Evolutionary conservation across 1,140 invertebrate genomes (phyloP), one percentile per base, ranked within the genome.

Genomic region (Papilio polyxenes): DNA sequence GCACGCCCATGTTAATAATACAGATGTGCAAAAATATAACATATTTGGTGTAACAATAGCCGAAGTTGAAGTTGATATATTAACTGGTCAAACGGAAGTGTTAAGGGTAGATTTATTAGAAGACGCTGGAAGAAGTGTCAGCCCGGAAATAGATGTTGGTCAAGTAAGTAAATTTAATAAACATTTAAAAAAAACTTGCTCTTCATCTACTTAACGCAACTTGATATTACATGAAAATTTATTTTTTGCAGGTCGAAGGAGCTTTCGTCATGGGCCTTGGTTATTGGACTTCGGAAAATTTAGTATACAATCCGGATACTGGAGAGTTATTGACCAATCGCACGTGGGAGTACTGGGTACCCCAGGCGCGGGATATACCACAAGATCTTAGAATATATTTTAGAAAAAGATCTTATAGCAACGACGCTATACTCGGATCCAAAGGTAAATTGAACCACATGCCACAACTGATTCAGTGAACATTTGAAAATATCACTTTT

Each of bases 261-360:
- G 97, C 97, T 6, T 97, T 97, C 89, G 95, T 98, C 6, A 98
- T 98, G 98, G 98, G 97, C 7, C 85, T 97, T 15, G 98, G 98
- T 20, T 97, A 97, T 87, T 98, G 96, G 95, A 96, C 96, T 1
- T 94, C 90, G 7, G 98, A 98, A 91, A 94, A 97, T 82, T 90
- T 97, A 49, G 94, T 96, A 1, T 96, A 95, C 83, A 95, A 97
- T 87, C 90, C 94, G 9, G 86, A 95, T 53, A 96, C 96, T 40
- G 97, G 97, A 56, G 92, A 95, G 83, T 91, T 97, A 7, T 93
- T 97, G 0, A 97, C 97, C 10, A 95, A 96, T 85, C 95, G 97
- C 85, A 97, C 97, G 69, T 98, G 97, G 97, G 97, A 96, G 84
- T 98, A 98, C 90, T 97, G 98, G 89, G 96, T 97, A 11, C 97